Percentiles rank a stretch among this genome's conserved stretches.
phyloP scores from a whole-genome alignment of 2,888 invertebrate genomes.

The Andricus quercusramuli region DNA sequence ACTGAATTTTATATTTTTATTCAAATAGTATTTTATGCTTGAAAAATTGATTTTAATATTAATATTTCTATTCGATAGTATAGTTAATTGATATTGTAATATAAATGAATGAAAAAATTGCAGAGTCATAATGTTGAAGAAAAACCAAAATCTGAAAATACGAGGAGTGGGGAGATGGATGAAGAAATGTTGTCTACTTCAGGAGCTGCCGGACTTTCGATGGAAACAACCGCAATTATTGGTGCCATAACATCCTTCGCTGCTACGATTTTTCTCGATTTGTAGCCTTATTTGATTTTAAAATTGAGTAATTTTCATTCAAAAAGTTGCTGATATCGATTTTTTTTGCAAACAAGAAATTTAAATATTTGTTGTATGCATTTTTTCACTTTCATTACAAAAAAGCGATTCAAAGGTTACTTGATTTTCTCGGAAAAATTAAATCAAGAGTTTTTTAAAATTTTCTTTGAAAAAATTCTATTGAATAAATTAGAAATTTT shows the following conservation, averaged over 20 bases:
- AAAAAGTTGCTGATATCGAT: not conserved
- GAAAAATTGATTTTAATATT: no score
- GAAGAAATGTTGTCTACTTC: not conserved
- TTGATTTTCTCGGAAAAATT: no score
- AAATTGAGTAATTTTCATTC: not conserved
- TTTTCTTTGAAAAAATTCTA: not conserved
- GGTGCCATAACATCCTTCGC: not conserved
- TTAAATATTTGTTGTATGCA: no score
- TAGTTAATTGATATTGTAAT: no score
- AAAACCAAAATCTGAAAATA: not conserved
- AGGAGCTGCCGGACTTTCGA: not conserved
- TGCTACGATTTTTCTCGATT: not conserved
- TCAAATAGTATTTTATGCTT: no score
- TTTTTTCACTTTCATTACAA: no score
- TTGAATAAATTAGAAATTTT: not conserved
- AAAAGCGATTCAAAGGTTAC: no score
- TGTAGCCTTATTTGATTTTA: not conserved
- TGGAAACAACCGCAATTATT: not conserved
- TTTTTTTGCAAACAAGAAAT: no score
- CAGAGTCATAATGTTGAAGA: not conserved
- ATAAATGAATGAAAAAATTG: not conserved
- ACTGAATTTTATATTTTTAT: no score
- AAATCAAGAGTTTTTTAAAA: no score
- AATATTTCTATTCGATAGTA: no score
- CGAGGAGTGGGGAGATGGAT: not conserved